Conservation (phyloP, 2,113 vertebrate genomes). For the Conger conger region DNA sequence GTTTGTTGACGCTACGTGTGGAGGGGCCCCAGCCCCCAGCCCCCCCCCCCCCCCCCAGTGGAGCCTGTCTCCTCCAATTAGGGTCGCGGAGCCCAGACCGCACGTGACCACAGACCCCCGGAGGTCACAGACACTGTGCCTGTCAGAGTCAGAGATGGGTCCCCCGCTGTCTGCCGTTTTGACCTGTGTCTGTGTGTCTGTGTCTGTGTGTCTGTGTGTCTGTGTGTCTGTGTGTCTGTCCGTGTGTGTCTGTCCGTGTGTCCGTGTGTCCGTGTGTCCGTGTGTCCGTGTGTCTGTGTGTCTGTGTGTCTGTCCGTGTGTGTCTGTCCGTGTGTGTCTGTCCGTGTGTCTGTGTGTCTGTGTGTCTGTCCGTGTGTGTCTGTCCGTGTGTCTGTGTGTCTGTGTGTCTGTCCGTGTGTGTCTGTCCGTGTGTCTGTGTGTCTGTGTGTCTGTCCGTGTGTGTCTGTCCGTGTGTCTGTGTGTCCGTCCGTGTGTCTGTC, state of each 20-base stretch:
- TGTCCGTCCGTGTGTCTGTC: too few species aligned
- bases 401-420: background rate
- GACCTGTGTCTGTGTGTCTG: background rate
- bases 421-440: too few species aligned
- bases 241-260: too few species aligned
- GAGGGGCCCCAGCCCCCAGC: conserved; percentile 13
- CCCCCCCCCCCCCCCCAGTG: background rate
- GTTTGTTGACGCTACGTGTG: conserved; percentile 24
- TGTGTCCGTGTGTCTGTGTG: too few species aligned
- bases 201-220: too few species aligned
- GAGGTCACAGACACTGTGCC: background rate
- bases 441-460: too few species aligned
- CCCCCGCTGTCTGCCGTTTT: background rate
- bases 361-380: too few species aligned
- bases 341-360: too few species aligned
- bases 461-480: too few species aligned
- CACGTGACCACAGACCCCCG: conserved; percentile 34
- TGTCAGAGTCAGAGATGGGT: background rate
- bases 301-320: background rate
- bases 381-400: background rate
- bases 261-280: too few species aligned
- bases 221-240: too few species aligned
- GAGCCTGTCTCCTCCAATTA: conserved; percentile 30
- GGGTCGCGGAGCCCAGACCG: conserved; percentile 19
- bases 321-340: background rate